Base-by-base conservation (phyloP, 2,797 vertebrate species). In the Spatula versicolor region DNA sequence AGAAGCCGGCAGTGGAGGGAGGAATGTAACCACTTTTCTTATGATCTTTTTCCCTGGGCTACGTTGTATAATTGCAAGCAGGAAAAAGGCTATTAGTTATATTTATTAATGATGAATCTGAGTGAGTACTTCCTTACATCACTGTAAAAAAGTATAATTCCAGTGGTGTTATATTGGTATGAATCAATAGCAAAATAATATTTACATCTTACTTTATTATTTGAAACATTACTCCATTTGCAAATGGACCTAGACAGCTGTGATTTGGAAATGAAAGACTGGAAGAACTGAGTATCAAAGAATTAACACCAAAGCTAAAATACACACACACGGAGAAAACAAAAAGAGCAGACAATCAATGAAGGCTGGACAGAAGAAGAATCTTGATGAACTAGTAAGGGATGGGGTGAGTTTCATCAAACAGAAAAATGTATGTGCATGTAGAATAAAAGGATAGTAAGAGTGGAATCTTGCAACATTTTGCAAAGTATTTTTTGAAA, bases 81-180 rank as follows among this genome's bases (percentile, higher is more conserved):
- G 92, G 83, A 92, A 71, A 39, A 91, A 95, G 79, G 52, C 60
- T 79, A 62, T 60, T 67, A 90, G 46, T 77, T 84, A 69, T 64
- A 79, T 89, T 84, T 94, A 82, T 88, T 91, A 91, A 88, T 80
- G 80, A 90, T 11, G 11, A 73, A 84, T 88, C 69, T 88, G 59
- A 91, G 52, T 75, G 67, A 90, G 63, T 79, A 67, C 56, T 91
- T 93, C 81, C 31, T 90, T 75, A 86, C 31, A 83, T 17, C 15
- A 19, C 59, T 67, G 31, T 21, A 73, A 82, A 88, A 82, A 20
- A 79, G 11, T 43, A 35, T 14, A 15, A 77, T 77, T 88, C 31
- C 35, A 86, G 74, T 76, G 12, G 9, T 35, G 77, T 45, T 82
- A 25, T 52, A 82, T 4, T 92, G 85, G 84, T 91, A 56, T 90